A percentile compares a stretch with the other conserved stretches of the same genome.
phyloP scores from a whole-genome alignment of 2,113 vertebrate genomes.

The Willisornis vidua region DNA sequence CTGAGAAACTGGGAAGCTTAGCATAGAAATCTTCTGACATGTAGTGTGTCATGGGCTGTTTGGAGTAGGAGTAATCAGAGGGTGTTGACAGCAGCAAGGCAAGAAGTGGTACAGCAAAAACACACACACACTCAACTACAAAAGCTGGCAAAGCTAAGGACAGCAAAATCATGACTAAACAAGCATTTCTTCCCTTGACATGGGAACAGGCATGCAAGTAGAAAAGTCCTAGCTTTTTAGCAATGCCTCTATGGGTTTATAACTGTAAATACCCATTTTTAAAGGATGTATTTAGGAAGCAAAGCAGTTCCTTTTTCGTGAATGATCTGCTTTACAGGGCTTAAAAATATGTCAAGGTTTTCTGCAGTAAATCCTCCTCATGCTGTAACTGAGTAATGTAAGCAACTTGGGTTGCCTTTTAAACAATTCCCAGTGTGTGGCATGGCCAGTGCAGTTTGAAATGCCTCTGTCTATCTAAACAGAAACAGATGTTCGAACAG shows the following conservation, averaged over 20 bases:
- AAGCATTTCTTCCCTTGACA: not conserved
- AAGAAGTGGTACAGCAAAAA: constrained; percentile 40
- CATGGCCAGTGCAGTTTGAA: constrained; percentile 68
- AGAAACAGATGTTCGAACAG: constrained; percentile 79
- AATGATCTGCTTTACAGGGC: constrained; percentile 68
- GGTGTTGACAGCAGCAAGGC: constrained; percentile 12
- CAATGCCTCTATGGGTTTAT: constrained; percentile 20
- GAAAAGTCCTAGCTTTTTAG: not conserved
- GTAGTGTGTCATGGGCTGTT: not conserved
- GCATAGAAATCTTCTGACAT: not conserved
- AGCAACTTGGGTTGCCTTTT: constrained; percentile 65
- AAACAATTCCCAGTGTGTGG: constrained; percentile 74
- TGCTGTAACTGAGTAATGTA: constrained; percentile 66
- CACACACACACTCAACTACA: not conserved
- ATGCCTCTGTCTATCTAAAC: constrained; percentile 75
- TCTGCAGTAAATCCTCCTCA: constrained; percentile 63
- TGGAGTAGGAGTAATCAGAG: not conserved
- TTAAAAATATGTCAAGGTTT: constrained; percentile 62
- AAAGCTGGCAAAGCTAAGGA: not conserved
- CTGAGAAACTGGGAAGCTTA: not conserved
- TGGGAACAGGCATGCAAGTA: not conserved
- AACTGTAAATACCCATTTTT: constrained; percentile 23
- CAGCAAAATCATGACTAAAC: not conserved
- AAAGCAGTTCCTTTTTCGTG: constrained; percentile 14
- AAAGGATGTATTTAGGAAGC: constrained; percentile 55